These are phyloP conservation scores for Ethmia dodecea DNA, from an alignment of 2,888 invertebrate genomes.

Conservation along the genomic window DNA sequence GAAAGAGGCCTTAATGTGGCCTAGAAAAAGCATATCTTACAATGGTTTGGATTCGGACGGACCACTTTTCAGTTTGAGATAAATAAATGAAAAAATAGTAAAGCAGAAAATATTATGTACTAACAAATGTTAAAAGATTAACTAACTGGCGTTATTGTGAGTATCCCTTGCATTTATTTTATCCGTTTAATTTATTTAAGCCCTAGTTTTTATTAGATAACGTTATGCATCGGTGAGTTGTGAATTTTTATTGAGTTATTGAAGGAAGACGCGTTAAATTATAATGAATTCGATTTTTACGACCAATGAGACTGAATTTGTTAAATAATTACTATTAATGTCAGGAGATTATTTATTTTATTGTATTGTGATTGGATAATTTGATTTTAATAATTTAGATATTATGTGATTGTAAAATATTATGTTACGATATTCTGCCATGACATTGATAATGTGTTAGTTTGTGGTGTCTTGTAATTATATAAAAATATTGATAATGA, in stretches of 20 bases:
- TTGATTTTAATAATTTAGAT: constrained; percentile 23
- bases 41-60: no score
- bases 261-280: constrained; percentile 49
- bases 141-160: no score
- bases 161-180: constrained; percentile 23
- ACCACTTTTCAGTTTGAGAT: no score
- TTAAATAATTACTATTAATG: constrained; percentile 50
- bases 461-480: no score
- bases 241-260: constrained; percentile 31
- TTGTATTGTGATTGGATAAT: constrained; percentile 29
- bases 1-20: no score
- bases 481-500: not conserved
- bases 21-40: no score
- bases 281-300: constrained; percentile 51
- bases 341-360: constrained; percentile 65
- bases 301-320: constrained; percentile 75
- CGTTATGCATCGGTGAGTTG: not conserved
- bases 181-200: constrained; percentile 5
- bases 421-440: constrained; percentile 27
- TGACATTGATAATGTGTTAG: constrained; percentile 21
- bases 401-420: constrained; percentile 16
- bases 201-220: constrained; percentile 13
- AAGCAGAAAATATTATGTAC: no score
- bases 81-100: no score
- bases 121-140: no score